These are phyloP conservation scores for Leucoraja erinaceus DNA, from an alignment of 2,113 vertebrate species.

Conservation along the genomic window DNA sequence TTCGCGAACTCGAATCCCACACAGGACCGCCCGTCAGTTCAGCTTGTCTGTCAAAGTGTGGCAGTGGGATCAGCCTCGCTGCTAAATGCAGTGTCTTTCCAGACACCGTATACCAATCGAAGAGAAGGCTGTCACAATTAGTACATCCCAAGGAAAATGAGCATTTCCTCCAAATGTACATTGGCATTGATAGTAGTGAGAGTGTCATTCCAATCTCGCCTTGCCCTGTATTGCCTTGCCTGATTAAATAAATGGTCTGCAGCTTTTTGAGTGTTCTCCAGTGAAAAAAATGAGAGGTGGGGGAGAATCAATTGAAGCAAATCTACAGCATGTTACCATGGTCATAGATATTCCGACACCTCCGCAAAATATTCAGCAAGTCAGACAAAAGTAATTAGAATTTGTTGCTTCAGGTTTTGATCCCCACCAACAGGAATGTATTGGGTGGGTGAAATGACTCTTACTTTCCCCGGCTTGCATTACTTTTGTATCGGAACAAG, in stretches of 20 bases:
- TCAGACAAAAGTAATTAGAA: background rate
- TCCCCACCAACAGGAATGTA: background rate
- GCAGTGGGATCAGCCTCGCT: background rate
- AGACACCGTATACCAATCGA: background rate
- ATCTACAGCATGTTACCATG: background rate
- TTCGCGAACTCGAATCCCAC: background rate
- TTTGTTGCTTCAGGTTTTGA: conserved; percentile 25
- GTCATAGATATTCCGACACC: background rate
- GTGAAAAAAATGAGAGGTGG: background rate
- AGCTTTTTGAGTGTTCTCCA: background rate
- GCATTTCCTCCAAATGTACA: background rate
- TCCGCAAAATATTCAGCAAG: background rate
- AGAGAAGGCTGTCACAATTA: background rate
- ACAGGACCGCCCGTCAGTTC: conserved; percentile 18
- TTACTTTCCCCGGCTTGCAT: background rate
- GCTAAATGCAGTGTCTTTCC: conserved; percentile 14
- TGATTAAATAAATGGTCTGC: background rate
- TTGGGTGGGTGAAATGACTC: background rate
- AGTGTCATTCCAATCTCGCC: background rate
- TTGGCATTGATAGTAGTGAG: background rate
- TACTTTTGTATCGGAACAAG: background rate
- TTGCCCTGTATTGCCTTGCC: background rate
- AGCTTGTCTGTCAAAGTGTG: conserved; percentile 11
- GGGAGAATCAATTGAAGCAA: background rate
- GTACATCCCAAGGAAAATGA: background rate